Percentiles rank a stretch among this genome's conserved stretches.
Conservation (phyloP, 1,140 invertebrate genomes). For the Heliconius hermathena region DNA sequence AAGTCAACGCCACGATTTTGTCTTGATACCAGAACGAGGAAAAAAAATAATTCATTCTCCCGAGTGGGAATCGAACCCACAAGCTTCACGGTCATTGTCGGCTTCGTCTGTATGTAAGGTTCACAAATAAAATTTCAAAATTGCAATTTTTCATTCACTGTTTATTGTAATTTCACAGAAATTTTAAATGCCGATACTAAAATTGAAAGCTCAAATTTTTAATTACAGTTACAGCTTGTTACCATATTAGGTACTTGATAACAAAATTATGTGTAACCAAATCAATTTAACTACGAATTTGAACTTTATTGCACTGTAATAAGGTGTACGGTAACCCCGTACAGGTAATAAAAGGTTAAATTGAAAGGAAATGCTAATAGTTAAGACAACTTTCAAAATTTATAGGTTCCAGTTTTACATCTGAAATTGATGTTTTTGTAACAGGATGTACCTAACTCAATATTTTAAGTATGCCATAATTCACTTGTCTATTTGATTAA, state of each 20-base stretch:
- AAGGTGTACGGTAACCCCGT: neutral
- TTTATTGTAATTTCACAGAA: conserved; percentile 23
- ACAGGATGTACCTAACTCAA: neutral
- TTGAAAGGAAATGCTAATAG: conserved; percentile 45
- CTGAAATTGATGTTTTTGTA: conserved; percentile 18
- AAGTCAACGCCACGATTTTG: no score
- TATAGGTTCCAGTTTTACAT: conserved; percentile 39
- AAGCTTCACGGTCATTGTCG: no score
- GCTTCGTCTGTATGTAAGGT: no score
- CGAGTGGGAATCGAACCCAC: no score
- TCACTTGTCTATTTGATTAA: neutral
- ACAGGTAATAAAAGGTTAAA: conserved; percentile 34
- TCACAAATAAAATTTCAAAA: neutral
- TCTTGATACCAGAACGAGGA: no score
- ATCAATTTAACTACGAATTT: conserved; percentile 26
- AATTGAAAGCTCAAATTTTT: conserved; percentile 53
- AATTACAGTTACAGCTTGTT: conserved; percentile 48
- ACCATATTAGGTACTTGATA: conserved; percentile 41
- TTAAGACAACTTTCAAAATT: conserved; percentile 47
- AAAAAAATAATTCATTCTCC: no score
- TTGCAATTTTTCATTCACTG: neutral
- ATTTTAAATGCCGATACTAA: conserved; percentile 38
- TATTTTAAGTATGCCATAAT: neutral
- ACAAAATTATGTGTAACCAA: conserved; percentile 47
- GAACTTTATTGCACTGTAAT: conserved; percentile 33